These are phyloP conservation scores for Onchidella celtica DNA, from an alignment of 2,888 invertebrate species.

Conservation along the genomic window DNA sequence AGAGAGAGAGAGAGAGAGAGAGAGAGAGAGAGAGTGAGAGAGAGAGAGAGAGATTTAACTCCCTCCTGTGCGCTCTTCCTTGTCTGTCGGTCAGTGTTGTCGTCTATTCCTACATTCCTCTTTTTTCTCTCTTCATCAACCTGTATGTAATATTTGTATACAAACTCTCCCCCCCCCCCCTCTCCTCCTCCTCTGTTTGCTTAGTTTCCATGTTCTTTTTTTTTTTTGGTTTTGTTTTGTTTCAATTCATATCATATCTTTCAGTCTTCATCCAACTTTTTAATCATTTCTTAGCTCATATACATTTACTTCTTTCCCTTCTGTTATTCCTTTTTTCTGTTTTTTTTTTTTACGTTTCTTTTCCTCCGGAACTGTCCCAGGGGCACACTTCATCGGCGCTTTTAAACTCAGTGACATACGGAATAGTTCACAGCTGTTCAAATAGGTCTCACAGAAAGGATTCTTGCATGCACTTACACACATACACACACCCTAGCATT, in stretches of 20 bases:
- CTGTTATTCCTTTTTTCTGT: conserved; percentile 9
- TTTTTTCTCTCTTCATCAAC: not conserved
- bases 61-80: not conserved
- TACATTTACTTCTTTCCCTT: conserved; percentile 16
- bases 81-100: not conserved
- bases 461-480: too few relatives aligned
- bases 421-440: too few relatives aligned
- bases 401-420: too few relatives aligned
- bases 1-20: conserved; percentile 8
- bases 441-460: too few relatives aligned
- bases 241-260: too few relatives aligned
- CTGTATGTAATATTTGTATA: not conserved
- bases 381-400: too few relatives aligned
- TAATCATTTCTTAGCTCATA: not conserved
- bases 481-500: too few relatives aligned
- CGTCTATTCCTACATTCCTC: not conserved
- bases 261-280: too few relatives aligned
- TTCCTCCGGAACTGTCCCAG: not conserved
- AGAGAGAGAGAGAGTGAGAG: not conserved
- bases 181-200: not conserved
- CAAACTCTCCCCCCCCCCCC: not conserved
- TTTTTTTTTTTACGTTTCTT: conserved; percentile 5
- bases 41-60: not conserved
- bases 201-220: not conserved
- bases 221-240: not conserved